Percentiles rank a stretch among this genome's conserved stretches.
phyloP scores from a whole-genome alignment of 2,797 vertebrate species.

The Phylloscopus collybita region DNA sequence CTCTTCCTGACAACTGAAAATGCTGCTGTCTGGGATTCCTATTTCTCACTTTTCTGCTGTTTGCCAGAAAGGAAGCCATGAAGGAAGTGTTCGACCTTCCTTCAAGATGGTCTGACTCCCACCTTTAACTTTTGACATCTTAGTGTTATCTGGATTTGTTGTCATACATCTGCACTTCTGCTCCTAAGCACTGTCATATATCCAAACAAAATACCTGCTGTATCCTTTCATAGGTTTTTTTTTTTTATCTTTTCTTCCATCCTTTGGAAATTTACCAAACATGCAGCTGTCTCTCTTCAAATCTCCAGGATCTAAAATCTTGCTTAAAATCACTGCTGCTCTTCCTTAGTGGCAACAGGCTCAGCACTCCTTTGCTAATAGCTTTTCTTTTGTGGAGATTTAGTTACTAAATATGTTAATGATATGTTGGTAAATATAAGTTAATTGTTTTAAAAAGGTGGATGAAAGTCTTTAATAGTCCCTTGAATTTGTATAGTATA shows the following conservation, averaged over 20 bases:
- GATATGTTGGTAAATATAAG: background rate
- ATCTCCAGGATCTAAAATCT: background rate
- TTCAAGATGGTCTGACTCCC: background rate
- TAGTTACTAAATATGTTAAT: background rate
- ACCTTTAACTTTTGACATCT: background rate
- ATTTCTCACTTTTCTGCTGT: background rate
- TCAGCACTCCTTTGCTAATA: background rate
- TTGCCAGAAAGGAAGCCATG: background rate
- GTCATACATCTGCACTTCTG: background rate
- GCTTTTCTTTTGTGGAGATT: background rate
- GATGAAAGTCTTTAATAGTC: background rate
- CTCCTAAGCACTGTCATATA: background rate
- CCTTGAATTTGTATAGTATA: background rate
- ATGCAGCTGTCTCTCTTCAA: background rate
- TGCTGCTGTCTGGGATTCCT: background rate
- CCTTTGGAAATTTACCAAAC: background rate
- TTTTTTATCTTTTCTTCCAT: background rate
- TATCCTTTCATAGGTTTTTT: background rate
- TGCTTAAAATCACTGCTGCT: background rate
- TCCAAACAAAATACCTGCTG: background rate
- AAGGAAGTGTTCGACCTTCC: background rate
- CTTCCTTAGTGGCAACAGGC: background rate
- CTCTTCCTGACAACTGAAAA: background rate
- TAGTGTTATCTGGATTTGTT: background rate
- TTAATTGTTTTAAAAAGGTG: background rate